Conservation (phyloP, 2,113 vertebrate species). For the Gnathonemus longibarbis region DNA sequence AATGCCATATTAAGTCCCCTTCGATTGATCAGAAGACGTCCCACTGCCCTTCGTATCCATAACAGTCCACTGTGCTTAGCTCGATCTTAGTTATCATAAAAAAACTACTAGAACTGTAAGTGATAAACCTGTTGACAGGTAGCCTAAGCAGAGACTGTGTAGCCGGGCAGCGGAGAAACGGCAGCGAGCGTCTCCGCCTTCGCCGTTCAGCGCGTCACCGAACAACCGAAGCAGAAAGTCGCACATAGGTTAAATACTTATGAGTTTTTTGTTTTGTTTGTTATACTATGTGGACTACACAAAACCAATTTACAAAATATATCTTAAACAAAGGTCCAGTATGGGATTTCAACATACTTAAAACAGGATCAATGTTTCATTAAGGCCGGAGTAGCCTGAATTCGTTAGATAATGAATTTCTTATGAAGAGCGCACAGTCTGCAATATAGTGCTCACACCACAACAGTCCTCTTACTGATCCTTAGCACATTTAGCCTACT, state of each 20-base stretch:
- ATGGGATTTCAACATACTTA: neutral
- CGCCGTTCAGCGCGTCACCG: neutral
- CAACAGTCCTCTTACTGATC: neutral
- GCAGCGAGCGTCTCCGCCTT: neutral
- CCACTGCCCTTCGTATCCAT: neutral
- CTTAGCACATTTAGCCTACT: neutral
- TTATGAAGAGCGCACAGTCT: neutral
- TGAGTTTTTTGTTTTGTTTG: neutral
- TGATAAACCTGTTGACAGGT: neutral
- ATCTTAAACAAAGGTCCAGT: neutral
- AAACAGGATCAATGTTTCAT: neutral
- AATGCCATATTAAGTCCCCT: neutral
- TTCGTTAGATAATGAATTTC: neutral
- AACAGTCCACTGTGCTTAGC: neutral
- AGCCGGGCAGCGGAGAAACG: neutral
- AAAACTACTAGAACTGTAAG: neutral
- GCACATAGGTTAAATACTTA: neutral
- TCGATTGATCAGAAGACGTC: neutral
- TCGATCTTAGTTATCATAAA: neutral
- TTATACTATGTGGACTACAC: neutral
- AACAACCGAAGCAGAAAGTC: neutral
- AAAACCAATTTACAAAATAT: neutral
- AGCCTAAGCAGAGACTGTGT: neutral
- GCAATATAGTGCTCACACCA: neutral
- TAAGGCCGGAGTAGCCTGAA: neutral